These are phyloP conservation scores for Astyanax mexicanus DNA, from an alignment of 2,797 vertebrate species.

Conservation along the genomic window DNA sequence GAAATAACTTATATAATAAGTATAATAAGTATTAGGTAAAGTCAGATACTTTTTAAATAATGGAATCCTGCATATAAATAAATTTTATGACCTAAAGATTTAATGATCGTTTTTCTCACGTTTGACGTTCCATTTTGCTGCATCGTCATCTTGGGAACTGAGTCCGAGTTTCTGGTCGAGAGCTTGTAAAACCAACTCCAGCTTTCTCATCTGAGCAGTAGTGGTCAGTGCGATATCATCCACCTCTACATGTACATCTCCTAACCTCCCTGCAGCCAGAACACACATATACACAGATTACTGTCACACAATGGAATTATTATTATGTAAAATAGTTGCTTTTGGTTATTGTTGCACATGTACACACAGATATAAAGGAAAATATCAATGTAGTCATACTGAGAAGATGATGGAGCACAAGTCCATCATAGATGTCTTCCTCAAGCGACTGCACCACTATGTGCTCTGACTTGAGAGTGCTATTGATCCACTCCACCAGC, in stretches of 20 bases:
- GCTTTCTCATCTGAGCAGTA: slow-evolving; percentile 84
- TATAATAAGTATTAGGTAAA: too few species aligned
- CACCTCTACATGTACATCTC: slow-evolving; percentile 75
- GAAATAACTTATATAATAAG: too few species aligned
- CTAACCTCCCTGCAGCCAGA: slow-evolving; percentile 77
- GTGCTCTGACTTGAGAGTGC: slow-evolving; percentile 84
- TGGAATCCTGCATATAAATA: too few species aligned
- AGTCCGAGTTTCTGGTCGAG: slow-evolving; percentile 75
- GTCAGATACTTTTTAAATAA: too few species aligned
- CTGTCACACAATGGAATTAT: background rate
- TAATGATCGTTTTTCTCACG: slow-evolving; percentile 74
- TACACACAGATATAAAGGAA: background rate
- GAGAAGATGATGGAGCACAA: slow-evolving; percentile 94
- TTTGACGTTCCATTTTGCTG: slow-evolving; percentile 84
- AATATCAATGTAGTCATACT: slow-evolving; percentile 75
- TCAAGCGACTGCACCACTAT: slow-evolving; percentile 90
- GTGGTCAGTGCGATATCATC: slow-evolving; percentile 85
- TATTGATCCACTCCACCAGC: slow-evolving; percentile 89
- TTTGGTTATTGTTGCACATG: background rate
- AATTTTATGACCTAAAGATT: background rate
- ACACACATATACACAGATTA: background rate
- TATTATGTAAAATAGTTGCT: background rate
- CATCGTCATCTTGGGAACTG: slow-evolving; percentile 60
- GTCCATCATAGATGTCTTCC: slow-evolving; percentile 92
- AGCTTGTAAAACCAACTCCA: slow-evolving; percentile 81